phyloP scores from a whole-genome alignment of 2,888 invertebrate species.

The Apotomis betuletana region DNA sequence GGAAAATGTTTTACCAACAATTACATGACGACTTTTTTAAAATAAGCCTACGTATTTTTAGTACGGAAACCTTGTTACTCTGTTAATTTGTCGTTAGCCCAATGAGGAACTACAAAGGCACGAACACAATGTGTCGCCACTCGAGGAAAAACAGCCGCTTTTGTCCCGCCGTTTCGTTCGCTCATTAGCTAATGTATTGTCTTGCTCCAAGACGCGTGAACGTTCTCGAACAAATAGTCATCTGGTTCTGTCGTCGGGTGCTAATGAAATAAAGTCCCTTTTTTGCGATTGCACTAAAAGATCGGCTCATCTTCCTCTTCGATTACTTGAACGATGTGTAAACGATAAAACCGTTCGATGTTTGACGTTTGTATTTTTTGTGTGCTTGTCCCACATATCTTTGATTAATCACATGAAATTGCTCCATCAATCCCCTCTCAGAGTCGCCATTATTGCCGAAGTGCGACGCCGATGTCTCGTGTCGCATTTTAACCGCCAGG shows the following conservation, averaged over 20 bases:
- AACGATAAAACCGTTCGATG: too few relatives aligned
- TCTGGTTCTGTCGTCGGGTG: too few relatives aligned
- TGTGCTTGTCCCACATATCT: too few relatives aligned
- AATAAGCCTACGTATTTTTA: too few relatives aligned
- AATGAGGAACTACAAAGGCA: constrained; percentile 25
- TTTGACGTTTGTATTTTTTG: too few relatives aligned
- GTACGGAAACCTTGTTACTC: constrained; percentile 12
- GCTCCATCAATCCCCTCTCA: constrained; percentile 2
- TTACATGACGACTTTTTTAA: too few relatives aligned
- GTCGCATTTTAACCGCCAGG: constrained; percentile 14
- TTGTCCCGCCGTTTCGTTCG: constrained; percentile 12
- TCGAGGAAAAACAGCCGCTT: constrained; percentile 34
- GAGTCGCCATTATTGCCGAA: background rate
- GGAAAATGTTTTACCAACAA: too few relatives aligned
- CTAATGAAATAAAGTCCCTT: too few relatives aligned
- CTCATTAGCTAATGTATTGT: constrained; percentile 42
- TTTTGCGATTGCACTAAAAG: too few relatives aligned
- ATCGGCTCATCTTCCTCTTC: too few relatives aligned
- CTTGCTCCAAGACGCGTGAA: constrained; percentile 19
- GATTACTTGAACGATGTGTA: too few relatives aligned
- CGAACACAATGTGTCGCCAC: constrained; percentile 22
- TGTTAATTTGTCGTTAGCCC: constrained; percentile 34
- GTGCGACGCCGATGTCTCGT: constrained; percentile 4
- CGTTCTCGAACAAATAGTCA: too few relatives aligned
- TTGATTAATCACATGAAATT: background rate